Conservation (phyloP, 1,140 invertebrate species). For the Aphidius ervi region DNA sequence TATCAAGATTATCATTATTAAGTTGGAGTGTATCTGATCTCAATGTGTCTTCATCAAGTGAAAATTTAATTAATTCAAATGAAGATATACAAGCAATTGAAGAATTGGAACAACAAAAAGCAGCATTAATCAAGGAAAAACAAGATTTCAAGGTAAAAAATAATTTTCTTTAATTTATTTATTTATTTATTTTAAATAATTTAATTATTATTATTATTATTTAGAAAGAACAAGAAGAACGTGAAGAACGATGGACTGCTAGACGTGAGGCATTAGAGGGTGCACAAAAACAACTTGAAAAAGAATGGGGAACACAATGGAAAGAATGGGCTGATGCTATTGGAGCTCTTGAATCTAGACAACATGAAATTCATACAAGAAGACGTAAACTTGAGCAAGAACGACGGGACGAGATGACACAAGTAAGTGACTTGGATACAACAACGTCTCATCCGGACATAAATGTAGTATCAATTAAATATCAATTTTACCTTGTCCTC, state of each 20-base stretch:
- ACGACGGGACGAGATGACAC: constrained; percentile 53
- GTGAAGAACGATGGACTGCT: constrained; percentile 53
- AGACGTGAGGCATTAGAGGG: constrained; percentile 50
- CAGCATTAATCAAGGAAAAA: constrained; percentile 49
- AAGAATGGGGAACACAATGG: constrained; percentile 53
- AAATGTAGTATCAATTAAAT: constrained; percentile 47
- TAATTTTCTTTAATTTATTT: constrained; percentile 33
- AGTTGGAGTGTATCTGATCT: constrained; percentile 80
- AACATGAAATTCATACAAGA: constrained; percentile 49
- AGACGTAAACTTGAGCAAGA: constrained; percentile 50
- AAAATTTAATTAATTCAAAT: constrained; percentile 60
- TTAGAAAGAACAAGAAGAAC: constrained; percentile 53
- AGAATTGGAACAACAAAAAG: constrained; percentile 52
- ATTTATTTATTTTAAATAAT: constrained; percentile 4
- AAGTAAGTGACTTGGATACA: constrained; percentile 52
- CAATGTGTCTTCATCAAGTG: constrained; percentile 64
- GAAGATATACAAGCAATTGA: constrained; percentile 48
- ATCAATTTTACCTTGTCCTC: constrained; percentile 51
- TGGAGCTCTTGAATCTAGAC: constrained; percentile 45
- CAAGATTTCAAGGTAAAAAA: constrained; percentile 47
- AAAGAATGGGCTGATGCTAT: constrained; percentile 52
- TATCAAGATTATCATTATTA: constrained; percentile 78
- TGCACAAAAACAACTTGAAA: constrained; percentile 53
- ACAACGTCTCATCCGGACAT: constrained; percentile 37
- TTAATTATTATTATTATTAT: constrained; percentile 11